Evolutionary conservation across 2,797 vertebrate species (phyloP).

Genomic region (Rhincodon typus): DNA sequence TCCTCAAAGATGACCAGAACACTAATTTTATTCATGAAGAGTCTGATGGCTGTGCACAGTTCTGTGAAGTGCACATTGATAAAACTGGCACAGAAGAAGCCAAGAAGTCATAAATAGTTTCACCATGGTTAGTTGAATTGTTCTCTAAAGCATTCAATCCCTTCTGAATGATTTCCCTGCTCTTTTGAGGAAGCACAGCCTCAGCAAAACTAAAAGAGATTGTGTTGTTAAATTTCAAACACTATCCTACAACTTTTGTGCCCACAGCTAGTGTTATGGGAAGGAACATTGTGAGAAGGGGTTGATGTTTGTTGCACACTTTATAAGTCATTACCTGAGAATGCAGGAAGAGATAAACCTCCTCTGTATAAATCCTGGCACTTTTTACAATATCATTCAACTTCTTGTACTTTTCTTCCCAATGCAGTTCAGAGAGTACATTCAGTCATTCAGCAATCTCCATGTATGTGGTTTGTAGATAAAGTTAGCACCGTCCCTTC

Average conservation of each 20-base stretch:
- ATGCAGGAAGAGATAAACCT: not conserved
- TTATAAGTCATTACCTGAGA: not conserved
- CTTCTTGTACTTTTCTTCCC: not conserved
- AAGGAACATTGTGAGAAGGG: not conserved
- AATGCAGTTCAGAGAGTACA: too few relatives aligned
- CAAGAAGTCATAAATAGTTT: not conserved
- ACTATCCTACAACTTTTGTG: not conserved
- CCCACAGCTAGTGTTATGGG: not conserved
- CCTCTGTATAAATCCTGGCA: not conserved
- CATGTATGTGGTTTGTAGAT: not conserved
- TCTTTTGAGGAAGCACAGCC: too few relatives aligned
- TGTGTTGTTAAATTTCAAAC: not conserved
- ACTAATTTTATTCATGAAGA: not conserved
- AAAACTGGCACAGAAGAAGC: not conserved
- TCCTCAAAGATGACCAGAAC: not conserved
- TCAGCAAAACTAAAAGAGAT: not conserved
- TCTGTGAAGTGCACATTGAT: not conserved
- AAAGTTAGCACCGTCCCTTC: not conserved
- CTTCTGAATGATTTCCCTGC: not conserved
- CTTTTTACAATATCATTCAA: not conserved
- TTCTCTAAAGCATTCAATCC: not conserved
- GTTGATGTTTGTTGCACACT: not conserved
- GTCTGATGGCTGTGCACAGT: not conserved
- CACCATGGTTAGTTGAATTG: not conserved
- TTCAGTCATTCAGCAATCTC: not conserved